phyloP scores from a whole-genome alignment of 2,797 vertebrate species.

The Choloepus didactylus region DNA sequence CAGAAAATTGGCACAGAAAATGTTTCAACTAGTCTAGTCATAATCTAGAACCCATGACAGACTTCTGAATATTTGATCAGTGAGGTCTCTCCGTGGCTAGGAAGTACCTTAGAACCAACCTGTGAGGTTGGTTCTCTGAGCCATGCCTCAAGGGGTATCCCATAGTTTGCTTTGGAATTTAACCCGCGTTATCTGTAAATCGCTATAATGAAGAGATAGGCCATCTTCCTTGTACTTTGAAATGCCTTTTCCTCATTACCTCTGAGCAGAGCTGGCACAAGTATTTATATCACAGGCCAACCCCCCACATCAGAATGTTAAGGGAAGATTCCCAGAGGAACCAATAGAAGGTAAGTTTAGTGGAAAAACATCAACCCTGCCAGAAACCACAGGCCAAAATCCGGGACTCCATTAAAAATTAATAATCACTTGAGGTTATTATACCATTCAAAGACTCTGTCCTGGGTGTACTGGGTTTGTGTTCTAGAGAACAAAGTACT shows the following conservation, averaged over 20 bases:
- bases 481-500: background rate
- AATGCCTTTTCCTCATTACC: slow-evolving; percentile 55
- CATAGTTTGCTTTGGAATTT: slow-evolving; percentile 35
- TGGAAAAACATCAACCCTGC: slow-evolving; percentile 59
- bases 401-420: slow-evolving; percentile 67
- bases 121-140: background rate
- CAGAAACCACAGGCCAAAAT: slow-evolving; percentile 72
- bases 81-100: background rate
- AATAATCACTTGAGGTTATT: slow-evolving; percentile 46
- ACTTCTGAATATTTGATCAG: background rate
- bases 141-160: background rate
- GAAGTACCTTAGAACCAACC: background rate
- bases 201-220: background rate
- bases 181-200: slow-evolving; percentile 54
- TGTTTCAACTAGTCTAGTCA: background rate
- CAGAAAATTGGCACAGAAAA: background rate
- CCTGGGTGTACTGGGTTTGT: background rate
- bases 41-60: background rate
- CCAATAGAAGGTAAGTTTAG: background rate
- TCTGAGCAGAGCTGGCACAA: slow-evolving; percentile 58
- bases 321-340: slow-evolving; percentile 52
- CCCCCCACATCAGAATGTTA: background rate
- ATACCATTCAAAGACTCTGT: background rate
- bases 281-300: slow-evolving; percentile 10
- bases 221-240: slow-evolving; percentile 45